phyloP scores from a whole-genome alignment of 2,797 vertebrate genomes.

The Acanthurus lineatus region DNA sequence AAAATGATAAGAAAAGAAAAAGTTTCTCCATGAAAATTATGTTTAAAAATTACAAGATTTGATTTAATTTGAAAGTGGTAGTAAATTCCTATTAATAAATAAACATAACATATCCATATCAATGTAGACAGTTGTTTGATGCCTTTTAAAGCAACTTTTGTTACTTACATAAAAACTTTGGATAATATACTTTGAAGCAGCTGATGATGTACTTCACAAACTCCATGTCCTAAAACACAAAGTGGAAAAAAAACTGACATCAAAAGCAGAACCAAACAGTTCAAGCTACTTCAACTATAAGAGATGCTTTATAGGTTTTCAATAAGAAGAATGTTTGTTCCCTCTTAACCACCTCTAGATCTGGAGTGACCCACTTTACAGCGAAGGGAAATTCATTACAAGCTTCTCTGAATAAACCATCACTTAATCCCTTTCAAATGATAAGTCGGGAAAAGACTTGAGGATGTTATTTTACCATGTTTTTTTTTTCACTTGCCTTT shows the following conservation, averaged over 20 bases:
- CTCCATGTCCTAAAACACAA: constrained; percentile 95
- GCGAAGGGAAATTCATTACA: constrained; percentile 47
- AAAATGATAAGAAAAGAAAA: constrained; percentile 63
- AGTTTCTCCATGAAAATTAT: neutral
- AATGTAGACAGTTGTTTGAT: constrained; percentile 3
- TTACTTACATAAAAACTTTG: constrained; percentile 97
- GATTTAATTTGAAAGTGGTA: neutral
- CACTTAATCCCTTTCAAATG: constrained; percentile 7
- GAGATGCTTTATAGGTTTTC: constrained; percentile 32
- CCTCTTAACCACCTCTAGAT: constrained; percentile 46
- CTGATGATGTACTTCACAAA: constrained; percentile 96
- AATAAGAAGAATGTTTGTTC: constrained; percentile 38
- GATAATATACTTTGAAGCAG: constrained; percentile 98
- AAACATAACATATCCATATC: neutral
- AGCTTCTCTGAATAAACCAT: constrained; percentile 26
- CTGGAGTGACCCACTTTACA: constrained; percentile 58
- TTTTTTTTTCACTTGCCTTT: constrained; percentile 12
- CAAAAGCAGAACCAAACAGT: constrained; percentile 16
- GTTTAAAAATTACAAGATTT: neutral
- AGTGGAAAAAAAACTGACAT: constrained; percentile 26
- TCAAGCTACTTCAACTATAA: constrained; percentile 17
- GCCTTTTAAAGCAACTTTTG: neutral
- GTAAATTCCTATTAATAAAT: neutral
- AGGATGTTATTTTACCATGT: neutral
- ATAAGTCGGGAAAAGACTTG: neutral